These are phyloP conservation scores for Parazoanthus atlanticus DNA, from an alignment of 92 coral and sea anemone genomes.

Conservation along the genomic window DNA sequence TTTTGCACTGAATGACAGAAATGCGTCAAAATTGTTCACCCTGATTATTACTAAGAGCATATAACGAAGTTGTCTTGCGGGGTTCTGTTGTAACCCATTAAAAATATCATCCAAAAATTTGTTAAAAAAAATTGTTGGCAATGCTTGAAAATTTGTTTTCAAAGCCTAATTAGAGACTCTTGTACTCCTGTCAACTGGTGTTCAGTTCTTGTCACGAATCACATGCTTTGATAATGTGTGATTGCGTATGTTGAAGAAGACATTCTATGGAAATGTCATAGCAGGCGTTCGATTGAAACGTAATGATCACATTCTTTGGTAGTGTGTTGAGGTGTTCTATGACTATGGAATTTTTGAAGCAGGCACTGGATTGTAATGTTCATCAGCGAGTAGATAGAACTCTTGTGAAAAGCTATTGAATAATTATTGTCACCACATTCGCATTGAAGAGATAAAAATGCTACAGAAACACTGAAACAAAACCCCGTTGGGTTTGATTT, in stretches of 20 bases:
- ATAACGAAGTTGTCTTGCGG: conserved; percentile 3
- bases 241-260: conserved; percentile 12
- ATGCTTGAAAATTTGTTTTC: conserved; percentile 3
- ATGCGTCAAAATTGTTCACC: conserved; percentile 18
- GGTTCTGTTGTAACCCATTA: neutral
- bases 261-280: conserved; percentile 27
- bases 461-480: neutral
- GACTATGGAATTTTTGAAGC: conserved; percentile 14
- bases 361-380: neutral
- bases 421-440: conserved; percentile 19
- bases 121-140: no score
- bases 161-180: neutral
- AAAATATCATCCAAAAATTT: no score
- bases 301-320: neutral
- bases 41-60: conserved; percentile 1
- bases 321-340: conserved; percentile 1
- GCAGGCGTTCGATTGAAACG: neutral
- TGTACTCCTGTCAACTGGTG: neutral
- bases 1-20: conserved; percentile 16
- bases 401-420: neutral
- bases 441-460: conserved; percentile 11
- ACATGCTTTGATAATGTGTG: no score
- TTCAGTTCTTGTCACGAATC: conserved; percentile 24
- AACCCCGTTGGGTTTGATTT: conserved; percentile 19
- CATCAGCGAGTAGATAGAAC: neutral